These are phyloP conservation scores for Peromyscus attwateri DNA, from an alignment of 2,797 vertebrate species.

Conservation along the genomic window DNA sequence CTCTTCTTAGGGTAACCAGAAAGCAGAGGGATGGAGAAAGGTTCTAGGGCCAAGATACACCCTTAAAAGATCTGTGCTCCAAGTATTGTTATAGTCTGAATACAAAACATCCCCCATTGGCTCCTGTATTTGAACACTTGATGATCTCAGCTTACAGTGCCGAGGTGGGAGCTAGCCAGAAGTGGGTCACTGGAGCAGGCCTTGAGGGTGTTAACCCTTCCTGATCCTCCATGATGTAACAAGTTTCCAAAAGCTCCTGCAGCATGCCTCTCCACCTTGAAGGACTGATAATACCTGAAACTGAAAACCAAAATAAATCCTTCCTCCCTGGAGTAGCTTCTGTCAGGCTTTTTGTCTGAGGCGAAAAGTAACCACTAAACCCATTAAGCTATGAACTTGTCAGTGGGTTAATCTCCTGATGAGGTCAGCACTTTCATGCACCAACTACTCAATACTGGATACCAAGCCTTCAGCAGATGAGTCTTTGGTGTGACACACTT, in stretches of 20 bases:
- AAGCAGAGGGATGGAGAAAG: background rate
- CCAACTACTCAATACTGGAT: background rate
- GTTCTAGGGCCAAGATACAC: background rate
- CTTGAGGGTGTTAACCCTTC: background rate
- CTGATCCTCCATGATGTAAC: background rate
- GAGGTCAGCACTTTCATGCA: background rate
- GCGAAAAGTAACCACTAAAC: background rate
- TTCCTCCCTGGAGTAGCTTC: background rate
- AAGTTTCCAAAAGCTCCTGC: background rate
- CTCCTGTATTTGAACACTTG: background rate
- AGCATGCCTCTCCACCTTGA: background rate
- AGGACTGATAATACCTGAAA: background rate
- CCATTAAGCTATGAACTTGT: background rate
- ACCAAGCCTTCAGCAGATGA: background rate
- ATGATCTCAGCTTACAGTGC: background rate
- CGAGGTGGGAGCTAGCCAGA: background rate
- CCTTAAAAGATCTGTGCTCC: background rate
- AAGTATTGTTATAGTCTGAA: background rate
- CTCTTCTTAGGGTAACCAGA: too few species aligned
- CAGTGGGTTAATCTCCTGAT: background rate
- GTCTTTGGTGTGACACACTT: background rate
- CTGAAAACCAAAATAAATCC: background rate
- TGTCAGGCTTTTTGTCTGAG: background rate
- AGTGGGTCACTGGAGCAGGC: background rate
- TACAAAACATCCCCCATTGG: background rate